Conservation (phyloP, 2,888 invertebrate genomes). For the Ormyrus rosae region DNA sequence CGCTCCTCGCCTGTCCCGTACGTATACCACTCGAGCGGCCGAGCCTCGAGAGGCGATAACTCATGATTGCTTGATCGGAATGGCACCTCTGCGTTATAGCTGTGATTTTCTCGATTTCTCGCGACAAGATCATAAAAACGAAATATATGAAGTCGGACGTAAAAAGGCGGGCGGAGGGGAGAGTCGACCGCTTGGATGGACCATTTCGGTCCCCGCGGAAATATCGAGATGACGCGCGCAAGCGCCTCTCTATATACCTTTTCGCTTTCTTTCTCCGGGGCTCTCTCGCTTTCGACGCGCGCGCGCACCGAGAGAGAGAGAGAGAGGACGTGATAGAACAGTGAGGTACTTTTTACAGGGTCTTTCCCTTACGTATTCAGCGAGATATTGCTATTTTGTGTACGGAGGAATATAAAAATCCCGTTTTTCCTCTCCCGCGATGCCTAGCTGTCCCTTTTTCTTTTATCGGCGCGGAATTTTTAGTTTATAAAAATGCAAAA, state of each 20-base stretch:
- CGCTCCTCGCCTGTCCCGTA: not conserved
- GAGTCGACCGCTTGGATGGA: not conserved
- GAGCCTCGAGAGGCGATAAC: slow-evolving; percentile 35
- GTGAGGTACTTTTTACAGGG: slow-evolving; percentile 23
- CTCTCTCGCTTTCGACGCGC: not conserved
- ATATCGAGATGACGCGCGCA: not conserved
- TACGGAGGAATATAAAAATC: slow-evolving; percentile 5
- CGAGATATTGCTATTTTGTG: slow-evolving; percentile 12
- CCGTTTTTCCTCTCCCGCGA: too few relatives aligned
- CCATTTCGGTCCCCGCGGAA: slow-evolving; percentile 31
- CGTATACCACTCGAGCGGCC: not conserved
- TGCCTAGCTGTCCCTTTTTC: too few relatives aligned
- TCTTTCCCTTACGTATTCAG: slow-evolving; percentile 17
- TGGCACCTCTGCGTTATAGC: slow-evolving; percentile 34
- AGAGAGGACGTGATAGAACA: not conserved
- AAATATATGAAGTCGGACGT: not conserved
- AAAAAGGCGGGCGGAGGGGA: not conserved
- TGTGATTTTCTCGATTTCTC: slow-evolving; percentile 40
- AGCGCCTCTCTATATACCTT: not conserved
- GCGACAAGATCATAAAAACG: slow-evolving; percentile 25
- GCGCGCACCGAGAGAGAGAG: too few relatives aligned
- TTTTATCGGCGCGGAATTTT: not conserved
- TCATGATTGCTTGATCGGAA: slow-evolving; percentile 42
- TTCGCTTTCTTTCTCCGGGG: not conserved
- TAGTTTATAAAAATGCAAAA: slow-evolving; percentile 6